Base-by-base conservation (phyloP, 2,888 invertebrate genomes). In the Tetragonula carbonaria region DNA sequence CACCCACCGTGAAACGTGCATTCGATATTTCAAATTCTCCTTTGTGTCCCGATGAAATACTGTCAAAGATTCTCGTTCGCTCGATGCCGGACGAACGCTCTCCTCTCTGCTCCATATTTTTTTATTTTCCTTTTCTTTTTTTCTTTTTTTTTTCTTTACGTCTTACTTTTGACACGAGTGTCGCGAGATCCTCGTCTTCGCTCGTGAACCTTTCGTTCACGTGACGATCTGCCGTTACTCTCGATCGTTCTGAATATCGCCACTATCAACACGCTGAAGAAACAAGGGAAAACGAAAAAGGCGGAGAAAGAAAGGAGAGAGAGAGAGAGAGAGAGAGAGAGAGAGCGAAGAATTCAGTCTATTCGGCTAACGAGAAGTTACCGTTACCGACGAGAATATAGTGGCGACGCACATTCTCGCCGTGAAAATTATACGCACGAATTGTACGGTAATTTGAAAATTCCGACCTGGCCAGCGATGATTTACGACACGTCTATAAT, bases 401-500 rank as follows among this genome's bases (percentile, higher is more conserved):
- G 50, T 14, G 63, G 77, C 51, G 45, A 33, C 63, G 14, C 33
- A 5, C 18, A 28, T 28, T 45, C 45, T 45, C 45, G 55, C 16
- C 51, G 14, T 55, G 53, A 59, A 28, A 59, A 71, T 74, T 63
- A 70, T 65, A 57, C 65, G 45, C 1, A 53, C 45, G 70, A 74
- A 59, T 57, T 55, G 53, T 6, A 18, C n/a, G 63, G 63, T 33
- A 71, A 71, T 75, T 73, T 28, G 63, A 76, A 67, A 76, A 82
- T 74, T 77, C 38, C 77, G 28, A 38, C 38, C 28, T 28, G 21
- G 18, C 38, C 65, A 18, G 8, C n/a, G 62, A 68, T 72, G 79
- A 85, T 87, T 85, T 82, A 85, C 77, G 85, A 66, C 51, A 33
- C 80, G 38, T 78, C 55, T 71, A 71, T 74, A 74, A 82, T 70